Percentiles rank a stretch among this genome's conserved stretches.
phyloP scores from a whole-genome alignment of 2,797 vertebrate genomes.

The Falco berigora region DNA sequence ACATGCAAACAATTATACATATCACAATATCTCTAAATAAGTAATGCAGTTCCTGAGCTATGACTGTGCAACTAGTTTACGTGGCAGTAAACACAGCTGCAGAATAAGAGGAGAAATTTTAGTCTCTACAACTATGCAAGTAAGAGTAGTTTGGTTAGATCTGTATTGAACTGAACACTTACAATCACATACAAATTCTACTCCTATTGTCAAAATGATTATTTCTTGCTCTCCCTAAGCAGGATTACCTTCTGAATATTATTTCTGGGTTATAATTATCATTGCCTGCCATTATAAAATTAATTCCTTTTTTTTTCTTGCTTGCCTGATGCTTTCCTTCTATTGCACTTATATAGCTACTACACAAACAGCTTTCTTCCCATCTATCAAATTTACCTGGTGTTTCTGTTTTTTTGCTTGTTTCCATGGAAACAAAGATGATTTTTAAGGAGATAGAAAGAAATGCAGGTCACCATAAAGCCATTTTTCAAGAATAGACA shows the following conservation, averaged over 20 bases:
- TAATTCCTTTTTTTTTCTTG: not conserved
- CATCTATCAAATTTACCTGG: not conserved
- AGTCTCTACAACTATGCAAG: not conserved
- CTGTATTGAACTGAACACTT: not conserved
- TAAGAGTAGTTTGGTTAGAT: not conserved
- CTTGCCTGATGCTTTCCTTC: not conserved
- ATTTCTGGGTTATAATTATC: not conserved
- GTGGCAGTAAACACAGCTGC: not conserved
- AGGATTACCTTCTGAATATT: not conserved
- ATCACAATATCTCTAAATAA: not conserved
- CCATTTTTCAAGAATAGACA: not conserved
- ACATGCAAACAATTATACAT: not conserved
- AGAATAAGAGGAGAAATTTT: not conserved
- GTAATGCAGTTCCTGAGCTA: not conserved
- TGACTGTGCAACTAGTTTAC: not conserved
- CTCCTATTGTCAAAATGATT: not conserved
- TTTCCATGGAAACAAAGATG: slow-evolving; percentile 1
- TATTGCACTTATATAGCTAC: not conserved
- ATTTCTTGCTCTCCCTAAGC: not conserved
- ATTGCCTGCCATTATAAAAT: not conserved
- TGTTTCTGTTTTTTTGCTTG: not conserved
- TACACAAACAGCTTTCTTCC: not conserved
- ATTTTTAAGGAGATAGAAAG: not conserved
- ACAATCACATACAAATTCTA: not conserved
- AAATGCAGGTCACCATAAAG: not conserved